Percentiles rank a stretch among this genome's conserved stretches.
Evolutionary conservation across 2,888 invertebrate species (phyloP).

Genomic region (Schizaphis graminum): DNA sequence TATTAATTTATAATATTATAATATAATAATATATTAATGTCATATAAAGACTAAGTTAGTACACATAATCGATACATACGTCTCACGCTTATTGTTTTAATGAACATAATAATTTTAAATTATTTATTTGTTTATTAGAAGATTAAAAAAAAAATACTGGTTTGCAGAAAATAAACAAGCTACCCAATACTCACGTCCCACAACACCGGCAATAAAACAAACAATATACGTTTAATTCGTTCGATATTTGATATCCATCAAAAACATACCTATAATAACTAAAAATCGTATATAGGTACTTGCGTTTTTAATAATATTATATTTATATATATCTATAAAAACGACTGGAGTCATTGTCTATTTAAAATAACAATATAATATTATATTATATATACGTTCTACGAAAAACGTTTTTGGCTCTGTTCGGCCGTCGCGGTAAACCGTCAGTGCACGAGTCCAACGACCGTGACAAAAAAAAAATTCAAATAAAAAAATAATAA

Average conservation of each 20-base stretch:
- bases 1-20: no score
- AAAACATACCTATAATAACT: neutral
- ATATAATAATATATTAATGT: neutral
- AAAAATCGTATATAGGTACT: neutral
- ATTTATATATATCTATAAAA: neutral
- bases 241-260: slow-evolving; percentile 8
- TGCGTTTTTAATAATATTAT: neutral
- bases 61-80: neutral
- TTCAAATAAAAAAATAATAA: neutral
- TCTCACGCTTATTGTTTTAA: neutral
- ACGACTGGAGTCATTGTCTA: slow-evolving; percentile 22
- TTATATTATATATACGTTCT: neutral
- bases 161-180: neutral
- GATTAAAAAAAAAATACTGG: neutral
- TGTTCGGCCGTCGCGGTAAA: slow-evolving; percentile 36
- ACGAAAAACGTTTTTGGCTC: slow-evolving; percentile 36
- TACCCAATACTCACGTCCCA: neutral
- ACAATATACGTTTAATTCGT: neutral
- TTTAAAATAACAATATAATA: neutral
- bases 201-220: neutral
- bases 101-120: neutral
- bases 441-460: slow-evolving; percentile 10
- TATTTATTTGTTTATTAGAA: neutral
- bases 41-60: neutral
- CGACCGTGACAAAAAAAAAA: slow-evolving; percentile 46